Evolutionary conservation across 2,797 vertebrate species (phyloP).

Genomic region (Sciurus vulgaris): DNA sequence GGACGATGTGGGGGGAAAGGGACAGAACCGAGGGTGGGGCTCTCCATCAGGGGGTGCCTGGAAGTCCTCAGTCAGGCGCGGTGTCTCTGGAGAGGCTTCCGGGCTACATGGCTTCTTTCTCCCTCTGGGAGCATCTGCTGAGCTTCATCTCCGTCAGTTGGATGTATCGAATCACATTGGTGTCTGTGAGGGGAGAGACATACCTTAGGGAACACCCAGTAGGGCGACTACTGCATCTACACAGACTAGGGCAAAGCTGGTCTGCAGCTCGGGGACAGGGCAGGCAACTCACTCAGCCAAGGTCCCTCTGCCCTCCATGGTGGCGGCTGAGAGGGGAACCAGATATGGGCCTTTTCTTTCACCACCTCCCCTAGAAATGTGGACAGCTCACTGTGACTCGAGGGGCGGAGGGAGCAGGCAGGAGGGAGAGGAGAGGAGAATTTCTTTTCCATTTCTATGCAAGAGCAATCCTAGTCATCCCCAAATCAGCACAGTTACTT

Average conservation of each 20-base stretch:
- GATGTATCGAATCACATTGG: conserved; percentile 98
- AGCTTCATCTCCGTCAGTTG: conserved; percentile 99
- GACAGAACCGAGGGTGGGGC: neutral
- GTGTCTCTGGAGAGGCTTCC: conserved; percentile 78
- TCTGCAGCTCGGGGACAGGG: neutral
- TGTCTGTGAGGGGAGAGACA: conserved; percentile 91
- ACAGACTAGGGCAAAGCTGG: neutral
- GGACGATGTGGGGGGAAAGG: conserved; percentile 81
- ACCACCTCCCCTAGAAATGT: neutral
- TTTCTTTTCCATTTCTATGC: neutral
- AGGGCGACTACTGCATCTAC: neutral
- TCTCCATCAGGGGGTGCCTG: conserved; percentile 75
- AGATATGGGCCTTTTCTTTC: neutral
- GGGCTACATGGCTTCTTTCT: conserved; percentile 94
- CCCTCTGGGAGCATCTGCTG: conserved; percentile 95
- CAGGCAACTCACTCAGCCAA: neutral
- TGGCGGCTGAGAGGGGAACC: neutral
- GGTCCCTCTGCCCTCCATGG: neutral
- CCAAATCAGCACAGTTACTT: neutral
- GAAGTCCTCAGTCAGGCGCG: conserved; percentile 73
- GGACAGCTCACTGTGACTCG: neutral
- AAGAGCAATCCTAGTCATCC: neutral
- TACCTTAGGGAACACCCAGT: neutral
- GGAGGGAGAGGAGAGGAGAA: neutral
- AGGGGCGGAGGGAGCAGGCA: neutral